phyloP scores from a whole-genome alignment of 2,113 vertebrate genomes.

The Hippocampus mohnikei region DNA sequence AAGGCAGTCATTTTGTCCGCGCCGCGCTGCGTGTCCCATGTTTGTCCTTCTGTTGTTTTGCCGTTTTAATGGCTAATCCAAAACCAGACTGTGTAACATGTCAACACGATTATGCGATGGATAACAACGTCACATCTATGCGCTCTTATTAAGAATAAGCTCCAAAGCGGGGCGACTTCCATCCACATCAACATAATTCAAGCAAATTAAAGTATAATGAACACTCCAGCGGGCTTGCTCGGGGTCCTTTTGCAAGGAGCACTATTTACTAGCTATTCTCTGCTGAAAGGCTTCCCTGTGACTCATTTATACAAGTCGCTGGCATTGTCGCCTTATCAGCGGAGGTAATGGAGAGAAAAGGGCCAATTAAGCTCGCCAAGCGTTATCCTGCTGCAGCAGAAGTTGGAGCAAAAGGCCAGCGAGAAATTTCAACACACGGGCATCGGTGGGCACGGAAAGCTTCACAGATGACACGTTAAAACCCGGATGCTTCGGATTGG shows the following conservation, averaged over 20 bases:
- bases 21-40: neutral
- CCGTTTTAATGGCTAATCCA: neutral
- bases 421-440: neutral
- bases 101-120: neutral
- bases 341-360: slow-evolving; percentile 5
- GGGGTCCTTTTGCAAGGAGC: neutral
- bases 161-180: neutral
- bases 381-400: neutral
- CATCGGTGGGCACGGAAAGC: too few species aligned
- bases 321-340: neutral
- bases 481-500: too few species aligned
- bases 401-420: neutral
- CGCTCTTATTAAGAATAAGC: neutral
- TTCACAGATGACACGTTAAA: too few species aligned
- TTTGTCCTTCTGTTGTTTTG: neutral
- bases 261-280: neutral
- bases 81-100: neutral
- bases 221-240: neutral
- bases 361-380: neutral
- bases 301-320: neutral
- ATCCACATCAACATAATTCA: neutral
- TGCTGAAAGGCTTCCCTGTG: neutral
- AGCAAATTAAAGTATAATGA: neutral
- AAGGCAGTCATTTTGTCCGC: too few species aligned
- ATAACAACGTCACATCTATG: neutral